phyloP scores from a whole-genome alignment of 2,113 vertebrate species.

The Ctenodactylus gundi region DNA sequence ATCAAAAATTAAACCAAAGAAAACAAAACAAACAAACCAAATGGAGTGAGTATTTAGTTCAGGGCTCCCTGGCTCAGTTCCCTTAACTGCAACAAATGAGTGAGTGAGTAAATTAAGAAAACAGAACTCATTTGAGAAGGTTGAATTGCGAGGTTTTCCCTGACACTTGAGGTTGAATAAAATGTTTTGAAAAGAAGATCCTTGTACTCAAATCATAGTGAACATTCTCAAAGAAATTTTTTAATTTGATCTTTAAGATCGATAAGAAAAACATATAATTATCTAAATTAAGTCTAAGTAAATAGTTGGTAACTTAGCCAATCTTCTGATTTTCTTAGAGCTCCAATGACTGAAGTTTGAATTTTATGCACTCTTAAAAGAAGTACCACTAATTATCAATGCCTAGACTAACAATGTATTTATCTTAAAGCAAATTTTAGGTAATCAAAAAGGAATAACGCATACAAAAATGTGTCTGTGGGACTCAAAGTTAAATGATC shows the following conservation, averaged over 20 bases:
- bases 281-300: constrained; percentile 14
- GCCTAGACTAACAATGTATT: not conserved
- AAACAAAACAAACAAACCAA: not conserved
- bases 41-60: no score
- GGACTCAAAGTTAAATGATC: not conserved
- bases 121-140: not conserved
- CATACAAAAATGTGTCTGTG: constrained; percentile 2
- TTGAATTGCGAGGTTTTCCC: not conserved
- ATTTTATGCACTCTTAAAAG: not conserved
- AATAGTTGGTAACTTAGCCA: not conserved
- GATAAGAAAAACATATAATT: not conserved
- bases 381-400: not conserved
- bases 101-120: no score
- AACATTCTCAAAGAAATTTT: not conserved
- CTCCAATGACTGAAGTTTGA: not conserved
- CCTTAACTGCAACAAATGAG: no score
- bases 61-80: no score
- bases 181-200: not conserved
- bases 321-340: not conserved
- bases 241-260: not conserved
- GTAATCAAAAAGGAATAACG: not conserved
- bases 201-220: not conserved
- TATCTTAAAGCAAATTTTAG: not conserved
- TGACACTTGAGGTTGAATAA: not conserved
- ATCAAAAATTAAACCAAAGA: not conserved